Conservation (phyloP, 92 coral and sea anemone genomes). For the Pocillopora grandis region DNA sequence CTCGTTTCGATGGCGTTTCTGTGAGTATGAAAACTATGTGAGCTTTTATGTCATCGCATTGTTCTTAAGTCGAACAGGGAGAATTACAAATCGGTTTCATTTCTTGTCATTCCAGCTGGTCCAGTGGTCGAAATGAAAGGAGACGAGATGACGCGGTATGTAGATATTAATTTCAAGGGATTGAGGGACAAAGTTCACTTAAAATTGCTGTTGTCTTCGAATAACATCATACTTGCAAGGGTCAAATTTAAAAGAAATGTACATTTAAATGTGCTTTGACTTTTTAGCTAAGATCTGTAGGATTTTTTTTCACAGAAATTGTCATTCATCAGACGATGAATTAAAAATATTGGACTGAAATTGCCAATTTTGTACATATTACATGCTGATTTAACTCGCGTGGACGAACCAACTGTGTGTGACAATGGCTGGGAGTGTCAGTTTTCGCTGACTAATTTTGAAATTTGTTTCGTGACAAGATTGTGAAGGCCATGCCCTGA, state of each 20-base stretch:
- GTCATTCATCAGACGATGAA: neutral
- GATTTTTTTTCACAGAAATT: too few relatives aligned
- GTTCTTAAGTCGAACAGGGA: too few relatives aligned
- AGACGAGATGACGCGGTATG: constrained; percentile 97
- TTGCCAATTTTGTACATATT: neutral
- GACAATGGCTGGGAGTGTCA: neutral
- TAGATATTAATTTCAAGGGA: neutral
- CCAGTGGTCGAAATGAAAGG: constrained; percentile 98
- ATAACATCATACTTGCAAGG: too few relatives aligned
- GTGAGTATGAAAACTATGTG: neutral
- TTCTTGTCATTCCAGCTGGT: constrained; percentile 58
- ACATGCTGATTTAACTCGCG: neutral
- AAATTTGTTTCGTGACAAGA: neutral
- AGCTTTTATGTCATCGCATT: neutral
- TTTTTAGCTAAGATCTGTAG: too few relatives aligned
- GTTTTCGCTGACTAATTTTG: neutral
- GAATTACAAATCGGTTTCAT: neutral
- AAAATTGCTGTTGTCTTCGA: neutral
- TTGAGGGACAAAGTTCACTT: neutral
- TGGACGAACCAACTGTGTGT: neutral
- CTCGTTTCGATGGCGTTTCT: too few relatives aligned
- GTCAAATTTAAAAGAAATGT: too few relatives aligned
- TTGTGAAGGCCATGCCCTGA: neutral
- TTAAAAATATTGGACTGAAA: neutral
- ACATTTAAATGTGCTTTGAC: too few relatives aligned